These are phyloP conservation scores for Euspilapteryx auroguttella DNA, from an alignment of 2,888 invertebrate species.

Conservation along the genomic window DNA sequence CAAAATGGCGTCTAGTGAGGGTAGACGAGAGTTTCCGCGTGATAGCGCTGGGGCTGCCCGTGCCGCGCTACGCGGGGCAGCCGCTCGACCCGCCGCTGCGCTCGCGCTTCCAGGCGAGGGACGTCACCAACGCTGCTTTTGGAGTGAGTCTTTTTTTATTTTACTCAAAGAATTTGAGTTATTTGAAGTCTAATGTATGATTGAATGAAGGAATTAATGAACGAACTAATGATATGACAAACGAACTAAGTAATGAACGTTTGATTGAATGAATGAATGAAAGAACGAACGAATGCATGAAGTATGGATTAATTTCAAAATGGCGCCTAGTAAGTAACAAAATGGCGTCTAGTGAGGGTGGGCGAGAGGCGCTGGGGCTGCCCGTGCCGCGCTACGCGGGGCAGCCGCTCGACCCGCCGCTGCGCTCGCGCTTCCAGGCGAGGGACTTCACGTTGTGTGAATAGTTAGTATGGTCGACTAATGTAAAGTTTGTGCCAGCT, in stretches of 20 bases:
- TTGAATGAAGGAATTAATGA: too few relatives aligned
- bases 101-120: conserved; percentile 92
- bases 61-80: conserved; percentile 87
- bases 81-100: conserved; percentile 94
- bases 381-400: conserved; percentile 88
- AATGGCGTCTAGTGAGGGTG: conserved; percentile 89
- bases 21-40: conserved; percentile 93
- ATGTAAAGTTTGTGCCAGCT: too few relatives aligned
- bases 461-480: too few relatives aligned
- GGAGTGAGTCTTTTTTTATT: too few relatives aligned
- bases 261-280: too few relatives aligned
- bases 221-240: too few relatives aligned
- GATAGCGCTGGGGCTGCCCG: conserved; percentile 88
- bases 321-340: too few relatives aligned
- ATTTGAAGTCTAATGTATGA: too few relatives aligned
- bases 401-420: conserved; percentile 93
- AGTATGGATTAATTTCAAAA: too few relatives aligned
- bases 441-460: conserved; percentile 76
- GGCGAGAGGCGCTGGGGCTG: conserved; percentile 87
- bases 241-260: too few relatives aligned
- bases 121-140: conserved; percentile 70
- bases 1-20: conserved; percentile 85
- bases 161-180: too few relatives aligned
- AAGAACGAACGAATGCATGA: too few relatives aligned
- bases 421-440: conserved; percentile 93